A percentile compares a stretch with the other conserved stretches of the same genome.
Conservation (phyloP, 2,888 invertebrate species). For the Lampropteryx suffumata region DNA sequence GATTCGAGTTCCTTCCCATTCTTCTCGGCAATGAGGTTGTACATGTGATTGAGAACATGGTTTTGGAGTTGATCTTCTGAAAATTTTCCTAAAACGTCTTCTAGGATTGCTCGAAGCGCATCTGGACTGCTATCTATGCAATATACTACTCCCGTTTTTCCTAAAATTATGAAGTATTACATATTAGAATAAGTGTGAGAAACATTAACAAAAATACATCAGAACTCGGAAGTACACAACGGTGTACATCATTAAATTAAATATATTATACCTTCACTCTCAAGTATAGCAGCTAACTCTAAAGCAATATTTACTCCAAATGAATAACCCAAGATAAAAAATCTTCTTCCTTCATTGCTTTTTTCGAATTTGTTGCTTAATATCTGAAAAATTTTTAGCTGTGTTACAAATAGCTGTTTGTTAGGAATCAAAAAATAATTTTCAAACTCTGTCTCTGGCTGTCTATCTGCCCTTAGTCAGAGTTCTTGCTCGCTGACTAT, state of each 20-base stretch:
- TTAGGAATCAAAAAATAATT: no score
- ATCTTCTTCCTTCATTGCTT: slow-evolving; percentile 28
- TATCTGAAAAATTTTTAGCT: slow-evolving; percentile 2
- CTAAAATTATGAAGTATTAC: slow-evolving; percentile 36
- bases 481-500: no score
- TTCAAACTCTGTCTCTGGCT: no score
- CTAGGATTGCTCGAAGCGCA: slow-evolving; percentile 43
- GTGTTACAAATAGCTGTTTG: no score
- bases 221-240: no score
- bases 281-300: slow-evolving; percentile 54
- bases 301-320: slow-evolving; percentile 59
- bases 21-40: slow-evolving; percentile 38
- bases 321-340: slow-evolving; percentile 53
- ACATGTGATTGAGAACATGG: slow-evolving; percentile 42
- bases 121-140: slow-evolving; percentile 61
- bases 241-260: no score
- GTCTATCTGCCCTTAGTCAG: no score
- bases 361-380: slow-evolving; percentile 37
- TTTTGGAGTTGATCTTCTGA: slow-evolving; percentile 44
- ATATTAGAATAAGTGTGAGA: no score
- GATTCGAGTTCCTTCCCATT: slow-evolving; percentile 27
- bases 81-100: slow-evolving; percentile 44
- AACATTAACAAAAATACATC: no score
- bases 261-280: slow-evolving; percentile 54
- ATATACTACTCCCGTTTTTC: slow-evolving; percentile 49